Evolutionary conservation across 92 coral and sea anemone species (phyloP).

Genomic region (Pocillopora grandis): DNA sequence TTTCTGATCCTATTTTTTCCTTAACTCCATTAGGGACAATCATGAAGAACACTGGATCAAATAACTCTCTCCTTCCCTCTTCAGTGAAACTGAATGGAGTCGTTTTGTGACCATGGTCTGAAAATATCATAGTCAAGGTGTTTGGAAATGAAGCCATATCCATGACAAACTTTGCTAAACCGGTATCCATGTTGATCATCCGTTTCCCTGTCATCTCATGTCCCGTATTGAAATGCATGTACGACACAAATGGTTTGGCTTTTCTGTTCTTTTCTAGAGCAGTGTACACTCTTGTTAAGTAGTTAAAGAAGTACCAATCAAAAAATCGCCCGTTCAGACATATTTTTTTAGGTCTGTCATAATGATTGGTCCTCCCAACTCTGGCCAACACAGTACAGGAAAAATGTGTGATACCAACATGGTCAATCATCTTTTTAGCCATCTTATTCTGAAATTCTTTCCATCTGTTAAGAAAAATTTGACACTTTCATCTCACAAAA

Average conservation of each 20-base stretch:
- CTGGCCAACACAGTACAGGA: slow-evolving; percentile 65
- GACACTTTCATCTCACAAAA: neutral
- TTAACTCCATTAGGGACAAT: slow-evolving; percentile 68
- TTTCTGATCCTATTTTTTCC: slow-evolving; percentile 50
- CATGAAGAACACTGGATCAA: slow-evolving; percentile 57
- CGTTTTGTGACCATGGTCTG: slow-evolving; percentile 6
- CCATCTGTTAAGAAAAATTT: slow-evolving; percentile 47
- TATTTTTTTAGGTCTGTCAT: slow-evolving; percentile 51
- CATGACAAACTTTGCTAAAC: slow-evolving; percentile 53
- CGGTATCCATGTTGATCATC: slow-evolving; percentile 62
- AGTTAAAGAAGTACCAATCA: slow-evolving; percentile 56
- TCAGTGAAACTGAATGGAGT: slow-evolving; percentile 4
- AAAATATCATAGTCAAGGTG: neutral
- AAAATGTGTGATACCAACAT: slow-evolving; percentile 63
- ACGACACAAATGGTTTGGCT: slow-evolving; percentile 49
- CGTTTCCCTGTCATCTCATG: slow-evolving; percentile 63
- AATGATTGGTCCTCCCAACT: slow-evolving; percentile 52
- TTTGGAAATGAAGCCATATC: slow-evolving; percentile 20
- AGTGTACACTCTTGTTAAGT: slow-evolving; percentile 25
- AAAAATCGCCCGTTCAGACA: slow-evolving; percentile 65
- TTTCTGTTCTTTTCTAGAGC: slow-evolving; percentile 3
- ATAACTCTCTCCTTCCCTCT: slow-evolving; percentile 10
- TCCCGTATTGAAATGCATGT: slow-evolving; percentile 72
- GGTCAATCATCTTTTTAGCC: slow-evolving; percentile 55
- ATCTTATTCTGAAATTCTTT: slow-evolving; percentile 32